Evolutionary conservation across 2,113 vertebrate species (phyloP), one percentile per base, ranked within the genome.

Genomic region (Bothrops jararaca): DNA sequence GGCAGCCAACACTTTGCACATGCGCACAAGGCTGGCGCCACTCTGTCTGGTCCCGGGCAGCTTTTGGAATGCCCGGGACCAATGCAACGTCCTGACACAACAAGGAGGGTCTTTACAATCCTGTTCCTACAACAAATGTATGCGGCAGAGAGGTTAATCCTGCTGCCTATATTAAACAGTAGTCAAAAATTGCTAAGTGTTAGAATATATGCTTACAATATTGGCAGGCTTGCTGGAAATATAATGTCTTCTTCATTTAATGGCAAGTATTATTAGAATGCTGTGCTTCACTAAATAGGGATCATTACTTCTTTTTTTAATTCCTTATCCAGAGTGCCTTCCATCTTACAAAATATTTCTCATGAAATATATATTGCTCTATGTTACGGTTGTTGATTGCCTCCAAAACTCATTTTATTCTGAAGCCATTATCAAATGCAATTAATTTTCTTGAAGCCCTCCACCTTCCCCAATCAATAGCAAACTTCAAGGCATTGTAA

Each of bases 261-360:
- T 85, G 58, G 64, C 39, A 57, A 6, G n/a, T 80, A 86, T 93
- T 93, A 90, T 90, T 86, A 86, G 45, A 93, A 53, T 90, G 3
- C 0, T 86, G 8, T 80, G 91, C 94, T 94, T 69, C 94, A 42
- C 89, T 95, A 26, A 87, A 80, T 93, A 89, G 86, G 54, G 42
- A 86, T 89, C 89, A 86, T 94, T 91, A 4, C 12, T 69, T 15
- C 48, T 50, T 0, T 52, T 89, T 20, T 8, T 54, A 53, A 23
- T 91, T 58, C 64, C 69, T 89, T 92, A 24, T 22, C 93, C 0
- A 64, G 88, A 60, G 12, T 20, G 9, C 60, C 57, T 50, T 91
- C 26, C 0, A 0, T 29, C 7, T 0, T 5, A 95, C 53, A 39
- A 0, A 0, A 29, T 91, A 53, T 2, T 60, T 92, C 45, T 29